Percentiles rank a stretch among this genome's conserved stretches.
Evolutionary conservation across 2,888 invertebrate genomes (phyloP).

Genomic region (Drosophila affinis): DNA sequence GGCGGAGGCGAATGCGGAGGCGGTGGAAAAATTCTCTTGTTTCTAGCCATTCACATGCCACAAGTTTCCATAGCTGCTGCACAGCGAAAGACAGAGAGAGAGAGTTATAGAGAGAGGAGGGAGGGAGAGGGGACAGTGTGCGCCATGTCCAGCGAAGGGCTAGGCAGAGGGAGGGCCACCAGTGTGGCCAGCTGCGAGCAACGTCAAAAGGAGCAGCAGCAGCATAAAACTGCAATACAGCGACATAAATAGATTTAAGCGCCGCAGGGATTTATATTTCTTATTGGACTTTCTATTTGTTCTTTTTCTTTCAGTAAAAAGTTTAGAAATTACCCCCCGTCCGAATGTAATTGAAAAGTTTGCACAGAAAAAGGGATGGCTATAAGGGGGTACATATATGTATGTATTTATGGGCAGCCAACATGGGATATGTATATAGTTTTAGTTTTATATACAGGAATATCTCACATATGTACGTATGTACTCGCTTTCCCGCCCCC

Average conservation of each 20-base stretch:
- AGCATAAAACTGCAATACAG: slow-evolving; percentile 36
- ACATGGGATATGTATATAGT: slow-evolving; percentile 16
- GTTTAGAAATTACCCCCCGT: slow-evolving; percentile 53
- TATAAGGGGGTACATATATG: not conserved
- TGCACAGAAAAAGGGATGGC: slow-evolving; percentile 22
- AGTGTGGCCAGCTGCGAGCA: not conserved
- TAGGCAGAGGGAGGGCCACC: not conserved
- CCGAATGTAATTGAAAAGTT: slow-evolving; percentile 69
- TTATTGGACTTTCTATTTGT: slow-evolving; percentile 53
- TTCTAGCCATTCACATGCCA: slow-evolving; percentile 13
- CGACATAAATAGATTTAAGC: slow-evolving; percentile 65
- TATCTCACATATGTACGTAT: not conserved
- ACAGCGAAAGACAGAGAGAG: slow-evolving; percentile 14
- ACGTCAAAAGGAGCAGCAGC: slow-evolving; percentile 1
- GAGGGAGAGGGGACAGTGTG: not conserved
- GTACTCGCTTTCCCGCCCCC: not conserved
- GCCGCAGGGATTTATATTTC: slow-evolving; percentile 66
- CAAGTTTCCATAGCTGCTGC: slow-evolving; percentile 20
- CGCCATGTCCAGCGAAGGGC: no score
- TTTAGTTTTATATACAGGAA: slow-evolving; percentile 29
- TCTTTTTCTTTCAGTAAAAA: slow-evolving; percentile 33
- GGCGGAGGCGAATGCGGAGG: no score
- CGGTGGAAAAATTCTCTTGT: slow-evolving; percentile 17
- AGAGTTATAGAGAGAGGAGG: no score
- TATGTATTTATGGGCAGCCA: slow-evolving; percentile 38